These are phyloP conservation scores for Mayetiola destructor DNA, from an alignment of 2,888 invertebrate species.

Conservation along the genomic window DNA sequence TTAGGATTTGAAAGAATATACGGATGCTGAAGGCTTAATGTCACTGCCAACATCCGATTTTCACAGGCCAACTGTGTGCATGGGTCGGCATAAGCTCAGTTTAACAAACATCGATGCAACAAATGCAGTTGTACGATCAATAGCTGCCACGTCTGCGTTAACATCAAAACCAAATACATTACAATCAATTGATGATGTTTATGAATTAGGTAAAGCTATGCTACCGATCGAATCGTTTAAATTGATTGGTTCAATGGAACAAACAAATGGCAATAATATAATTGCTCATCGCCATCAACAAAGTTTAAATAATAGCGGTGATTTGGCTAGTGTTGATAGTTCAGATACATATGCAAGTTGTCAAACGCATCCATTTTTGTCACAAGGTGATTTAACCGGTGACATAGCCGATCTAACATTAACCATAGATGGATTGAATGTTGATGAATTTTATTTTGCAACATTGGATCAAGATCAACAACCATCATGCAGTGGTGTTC, in stretches of 20 bases:
- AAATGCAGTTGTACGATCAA: not conserved
- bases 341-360: slow-evolving; percentile 94
- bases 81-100: slow-evolving; percentile 37
- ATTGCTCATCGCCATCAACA: slow-evolving; percentile 23
- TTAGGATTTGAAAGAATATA: slow-evolving; percentile 81
- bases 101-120: not conserved
- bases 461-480: slow-evolving; percentile 52
- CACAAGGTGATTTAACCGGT: slow-evolving; percentile 61
- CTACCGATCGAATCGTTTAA: slow-evolving; percentile 31
- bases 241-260: slow-evolving; percentile 21
- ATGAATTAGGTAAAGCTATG: slow-evolving; percentile 29
- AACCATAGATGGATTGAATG: slow-evolving; percentile 39
- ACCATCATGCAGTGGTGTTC: slow-evolving; percentile 1
- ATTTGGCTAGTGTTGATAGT: slow-evolving; percentile 50
- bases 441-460: slow-evolving; percentile 78
- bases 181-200: not conserved
- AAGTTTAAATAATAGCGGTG: slow-evolving; percentile 32
- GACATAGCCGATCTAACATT: slow-evolving; percentile 35
- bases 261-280: slow-evolving; percentile 25
- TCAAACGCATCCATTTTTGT: slow-evolving; percentile 87
- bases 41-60: slow-evolving; percentile 73
- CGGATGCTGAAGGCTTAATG: slow-evolving; percentile 80
- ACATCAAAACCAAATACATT: not conserved
- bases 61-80: slow-evolving; percentile 58
- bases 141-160: not conserved